A percentile compares a stretch with the other conserved stretches of the same genome.
These are phyloP conservation scores for Drosophila setifemur DNA, from an alignment of 1,140 invertebrate species.

Conservation along the genomic window DNA sequence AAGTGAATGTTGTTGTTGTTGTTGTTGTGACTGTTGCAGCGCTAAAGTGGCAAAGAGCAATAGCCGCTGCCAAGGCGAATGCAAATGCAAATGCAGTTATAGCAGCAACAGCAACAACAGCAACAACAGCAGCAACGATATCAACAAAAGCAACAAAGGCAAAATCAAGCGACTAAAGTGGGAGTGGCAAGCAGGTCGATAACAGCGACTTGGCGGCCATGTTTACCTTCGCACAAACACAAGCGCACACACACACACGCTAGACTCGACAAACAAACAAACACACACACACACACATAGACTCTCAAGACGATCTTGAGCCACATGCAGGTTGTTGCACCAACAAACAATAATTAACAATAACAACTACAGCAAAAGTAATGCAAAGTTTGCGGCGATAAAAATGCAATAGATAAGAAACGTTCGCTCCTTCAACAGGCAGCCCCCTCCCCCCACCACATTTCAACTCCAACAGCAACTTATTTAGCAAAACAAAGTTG, in stretches of 20 bases:
- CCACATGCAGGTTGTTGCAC: conserved; percentile 81
- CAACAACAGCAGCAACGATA: conserved; percentile 22
- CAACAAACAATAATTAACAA: conserved; percentile 18
- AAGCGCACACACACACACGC: conserved; percentile 1
- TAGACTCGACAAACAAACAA: neutral
- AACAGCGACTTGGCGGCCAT: conserved; percentile 52
- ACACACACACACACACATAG: conserved; percentile 1
- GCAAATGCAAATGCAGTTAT: conserved; percentile 64
- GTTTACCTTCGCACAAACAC: conserved; percentile 49
- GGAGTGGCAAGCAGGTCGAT: conserved; percentile 58
- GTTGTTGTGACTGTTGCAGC: conserved; percentile 36
- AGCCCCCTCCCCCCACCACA: neutral
- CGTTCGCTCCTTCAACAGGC: neutral
- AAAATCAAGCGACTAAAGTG: conserved; percentile 39
- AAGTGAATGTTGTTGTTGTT: conserved; percentile 48
- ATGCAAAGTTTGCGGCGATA: conserved; percentile 12
- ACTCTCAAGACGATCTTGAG: conserved; percentile 68
- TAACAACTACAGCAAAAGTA: conserved; percentile 23
- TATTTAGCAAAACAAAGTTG: neutral
- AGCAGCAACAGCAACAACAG: conserved; percentile 21
- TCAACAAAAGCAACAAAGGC: conserved; percentile 3
- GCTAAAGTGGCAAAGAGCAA: conserved; percentile 79
- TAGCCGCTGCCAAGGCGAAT: conserved; percentile 77
- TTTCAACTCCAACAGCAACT: neutral
- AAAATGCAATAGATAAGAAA: conserved; percentile 13